Evolutionary conservation across 2,888 invertebrate species (phyloP), one percentile per base, ranked within the genome.

Genomic region (Drosophila borealis): DNA sequence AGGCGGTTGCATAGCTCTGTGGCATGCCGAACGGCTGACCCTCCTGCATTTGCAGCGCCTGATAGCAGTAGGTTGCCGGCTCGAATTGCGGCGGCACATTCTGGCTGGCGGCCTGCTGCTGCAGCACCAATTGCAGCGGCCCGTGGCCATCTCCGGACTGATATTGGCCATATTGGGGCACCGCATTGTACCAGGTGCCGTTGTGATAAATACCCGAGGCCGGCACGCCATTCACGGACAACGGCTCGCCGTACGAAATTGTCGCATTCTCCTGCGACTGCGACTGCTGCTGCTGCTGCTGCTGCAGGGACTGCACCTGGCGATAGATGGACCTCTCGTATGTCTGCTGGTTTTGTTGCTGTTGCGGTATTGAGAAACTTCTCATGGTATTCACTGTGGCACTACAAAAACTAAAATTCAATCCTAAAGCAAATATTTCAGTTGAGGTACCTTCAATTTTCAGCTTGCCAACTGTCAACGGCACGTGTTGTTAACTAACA

Each of bases 111-210:
- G 13, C 13, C 11, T 5, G 21, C 13, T 5, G 21, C 13, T 44
- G 44, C n/a, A 33, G 19, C 34, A 36, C 37, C 9, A 41, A 11
- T 6, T 2, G 41, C 33, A 4, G 42, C 17, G 17, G 11, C 25
- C 3, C 11, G 9, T 19, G 36, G 8, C 14, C 21, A 8, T 36
- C 19, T 2, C 1, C n/a, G n/a, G 50, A 2, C 8, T 34, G 39
- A 17, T 11, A 42, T 8, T 2, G 8, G 34, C 10, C 17, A 2
- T 17, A 51, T 5, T 41, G 41, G 17, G 17, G 13, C 14, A 14
- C 46, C 2, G 21, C 8, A 8, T 48, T 68, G 49, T 59, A 69
- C 65, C 65, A 65, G 0, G 54, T 65, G 17, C 65, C 69, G 0
- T 65, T 59, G 25, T 59, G 37, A 25, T 41, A 67, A 14, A 50